A percentile compares a stretch with the other conserved stretches of the same genome.
These are phyloP conservation scores for Luscinia megarhynchos DNA, from an alignment of 2,797 vertebrate species.

Conservation along the genomic window DNA sequence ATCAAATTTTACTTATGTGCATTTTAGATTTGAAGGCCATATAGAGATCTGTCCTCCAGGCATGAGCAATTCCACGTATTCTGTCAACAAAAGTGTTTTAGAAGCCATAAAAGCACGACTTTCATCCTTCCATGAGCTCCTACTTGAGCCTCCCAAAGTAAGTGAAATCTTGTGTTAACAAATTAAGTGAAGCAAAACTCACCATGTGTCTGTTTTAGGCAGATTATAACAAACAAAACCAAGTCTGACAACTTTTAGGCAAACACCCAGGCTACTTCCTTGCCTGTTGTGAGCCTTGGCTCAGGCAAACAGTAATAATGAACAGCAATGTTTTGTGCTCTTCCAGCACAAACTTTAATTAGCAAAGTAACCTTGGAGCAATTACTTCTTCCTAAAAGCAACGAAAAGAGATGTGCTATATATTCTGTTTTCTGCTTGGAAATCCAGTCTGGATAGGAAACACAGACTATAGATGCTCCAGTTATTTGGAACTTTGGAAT, in stretches of 20 bases:
- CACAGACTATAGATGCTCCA: rapidly evolving
- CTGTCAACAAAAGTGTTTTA: conserved; percentile 93
- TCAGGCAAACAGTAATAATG: background rate
- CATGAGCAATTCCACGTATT: conserved; percentile 91
- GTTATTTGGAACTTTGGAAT: background rate
- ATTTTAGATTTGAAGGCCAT: conserved; percentile 92
- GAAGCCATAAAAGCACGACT: conserved; percentile 94
- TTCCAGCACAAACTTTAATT: background rate
- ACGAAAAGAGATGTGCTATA: background rate
- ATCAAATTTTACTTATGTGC: background rate
- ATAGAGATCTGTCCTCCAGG: conserved; percentile 93
- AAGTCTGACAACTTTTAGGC: background rate
- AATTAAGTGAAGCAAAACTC: background rate
- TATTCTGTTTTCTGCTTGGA: background rate
- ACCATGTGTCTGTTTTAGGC: background rate
- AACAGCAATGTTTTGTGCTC: background rate
- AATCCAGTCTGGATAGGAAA: background rate
- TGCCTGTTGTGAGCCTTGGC: background rate
- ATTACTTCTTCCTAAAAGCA: background rate
- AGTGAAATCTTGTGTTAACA: background rate
- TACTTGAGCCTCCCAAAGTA: conserved; percentile 97
- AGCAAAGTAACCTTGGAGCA: background rate
- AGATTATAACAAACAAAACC: background rate
- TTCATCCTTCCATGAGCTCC: conserved; percentile 94
- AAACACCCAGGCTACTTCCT: background rate